A percentile compares a stretch with the other conserved stretches of the same genome.
phyloP scores from a whole-genome alignment of 2,888 invertebrate genomes.

The Drosophila pseudotakahashii region DNA sequence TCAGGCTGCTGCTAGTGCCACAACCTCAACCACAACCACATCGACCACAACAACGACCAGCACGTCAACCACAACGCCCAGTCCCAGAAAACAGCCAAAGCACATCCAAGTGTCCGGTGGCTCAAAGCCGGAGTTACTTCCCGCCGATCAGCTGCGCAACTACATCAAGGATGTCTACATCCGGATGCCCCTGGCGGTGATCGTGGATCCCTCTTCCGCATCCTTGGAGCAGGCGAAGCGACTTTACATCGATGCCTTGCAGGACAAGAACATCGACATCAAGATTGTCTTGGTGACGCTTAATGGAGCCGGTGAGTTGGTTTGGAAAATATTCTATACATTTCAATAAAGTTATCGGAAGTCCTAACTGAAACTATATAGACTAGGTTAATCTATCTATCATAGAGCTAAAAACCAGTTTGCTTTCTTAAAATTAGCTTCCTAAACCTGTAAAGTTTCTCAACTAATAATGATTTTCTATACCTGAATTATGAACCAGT shows the following conservation, averaged over 20 bases:
- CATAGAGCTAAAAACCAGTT: no score
- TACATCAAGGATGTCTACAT: conserved; percentile 84
- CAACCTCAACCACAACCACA: conserved; percentile 44
- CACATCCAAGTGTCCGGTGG: conserved; percentile 74
- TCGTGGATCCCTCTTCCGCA: conserved; percentile 83
- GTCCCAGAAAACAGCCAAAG: conserved; percentile 78
- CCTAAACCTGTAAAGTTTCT: no score
- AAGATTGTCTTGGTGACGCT: conserved; percentile 84
- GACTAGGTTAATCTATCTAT: no score
- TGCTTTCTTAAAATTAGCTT: no score
- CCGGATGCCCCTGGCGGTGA: conserved; percentile 84
- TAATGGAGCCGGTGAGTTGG: conserved; percentile 81
- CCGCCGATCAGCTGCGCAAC: conserved; percentile 83
- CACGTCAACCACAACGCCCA: conserved; percentile 48
- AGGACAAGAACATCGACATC: conserved; percentile 82
- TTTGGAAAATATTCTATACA: no score
- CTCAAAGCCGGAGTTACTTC: conserved; percentile 76
- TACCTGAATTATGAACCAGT: no score
- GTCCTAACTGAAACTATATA: no score
- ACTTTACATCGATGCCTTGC: conserved; percentile 83
- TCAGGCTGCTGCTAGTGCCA: neutral
- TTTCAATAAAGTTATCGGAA: no score
- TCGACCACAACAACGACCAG: conserved; percentile 50
- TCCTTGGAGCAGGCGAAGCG: conserved; percentile 82
- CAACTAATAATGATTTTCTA: no score